A percentile compares a stretch with the other conserved stretches of the same genome.
phyloP scores from a whole-genome alignment of 2,797 vertebrate genomes.

The Paguma larvata region DNA sequence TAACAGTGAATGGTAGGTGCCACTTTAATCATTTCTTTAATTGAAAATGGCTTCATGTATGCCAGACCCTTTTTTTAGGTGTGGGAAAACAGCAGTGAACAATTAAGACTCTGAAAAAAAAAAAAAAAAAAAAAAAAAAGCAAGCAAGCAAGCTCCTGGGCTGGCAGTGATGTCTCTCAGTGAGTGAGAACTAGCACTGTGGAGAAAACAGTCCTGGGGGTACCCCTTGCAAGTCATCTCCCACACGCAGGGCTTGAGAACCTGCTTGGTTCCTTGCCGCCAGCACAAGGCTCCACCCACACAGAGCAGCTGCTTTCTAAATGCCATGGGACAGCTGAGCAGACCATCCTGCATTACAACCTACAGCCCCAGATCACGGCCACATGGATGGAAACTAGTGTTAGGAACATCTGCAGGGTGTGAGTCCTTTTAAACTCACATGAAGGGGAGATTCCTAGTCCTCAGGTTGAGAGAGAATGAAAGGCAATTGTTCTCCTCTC shows the following conservation, averaged over 20 bases:
- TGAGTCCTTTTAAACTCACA: not conserved
- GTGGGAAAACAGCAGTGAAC: not conserved
- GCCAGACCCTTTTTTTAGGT: not conserved
- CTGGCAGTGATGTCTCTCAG: not conserved
- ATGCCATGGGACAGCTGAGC: not conserved
- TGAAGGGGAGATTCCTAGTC: not conserved
- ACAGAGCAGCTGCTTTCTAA: not conserved
- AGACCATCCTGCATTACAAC: rapidly evolving
- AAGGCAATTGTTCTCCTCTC: not conserved
- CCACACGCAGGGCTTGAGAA: not conserved
- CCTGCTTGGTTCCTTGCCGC: not conserved
- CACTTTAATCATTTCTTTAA: not conserved
- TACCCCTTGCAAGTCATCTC: not conserved
- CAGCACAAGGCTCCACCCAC: not conserved
- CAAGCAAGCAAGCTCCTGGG: no score
- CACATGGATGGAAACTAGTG: not conserved
- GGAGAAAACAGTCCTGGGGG: not conserved
- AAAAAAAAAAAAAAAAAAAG: no score
- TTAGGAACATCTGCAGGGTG: not conserved
- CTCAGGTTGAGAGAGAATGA: not conserved
- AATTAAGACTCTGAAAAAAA: not conserved
- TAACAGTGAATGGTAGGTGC: not conserved
- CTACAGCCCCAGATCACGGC: not conserved
- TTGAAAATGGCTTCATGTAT: not conserved
- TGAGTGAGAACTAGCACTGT: not conserved